A percentile compares a stretch with the other conserved stretches of the same genome.
These are phyloP conservation scores for Apteryx owenii DNA, from an alignment of 2,113 vertebrate species.

Conservation along the genomic window DNA sequence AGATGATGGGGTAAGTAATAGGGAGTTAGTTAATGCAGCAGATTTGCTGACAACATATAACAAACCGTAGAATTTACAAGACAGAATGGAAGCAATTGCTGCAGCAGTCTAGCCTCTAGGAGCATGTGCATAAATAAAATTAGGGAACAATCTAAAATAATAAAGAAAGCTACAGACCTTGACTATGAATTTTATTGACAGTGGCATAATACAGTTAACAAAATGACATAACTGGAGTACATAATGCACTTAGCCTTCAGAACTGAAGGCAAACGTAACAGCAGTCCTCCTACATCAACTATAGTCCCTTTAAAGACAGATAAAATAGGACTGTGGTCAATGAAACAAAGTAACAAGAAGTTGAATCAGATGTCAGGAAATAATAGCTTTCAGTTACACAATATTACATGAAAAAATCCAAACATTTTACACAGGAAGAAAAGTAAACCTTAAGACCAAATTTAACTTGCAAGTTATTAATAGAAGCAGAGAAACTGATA, in stretches of 20 bases:
- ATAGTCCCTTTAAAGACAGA: not conserved
- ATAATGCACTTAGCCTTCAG: not conserved
- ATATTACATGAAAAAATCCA: not conserved
- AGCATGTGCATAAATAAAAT: not conserved
- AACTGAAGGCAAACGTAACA: not conserved
- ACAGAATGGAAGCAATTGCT: not conserved
- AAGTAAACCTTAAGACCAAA: constrained; percentile 15
- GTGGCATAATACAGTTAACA: constrained; percentile 27
- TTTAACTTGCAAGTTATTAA: constrained; percentile 12
- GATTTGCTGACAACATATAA: not conserved
- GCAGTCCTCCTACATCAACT: constrained; percentile 12
- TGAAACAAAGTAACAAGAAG: not conserved
- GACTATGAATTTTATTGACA: constrained; percentile 22
- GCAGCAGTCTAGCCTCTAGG: not conserved
- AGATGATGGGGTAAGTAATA: fast-evolving
- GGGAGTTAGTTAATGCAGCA: not conserved
- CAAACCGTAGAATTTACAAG: not conserved
- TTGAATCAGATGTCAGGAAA: not conserved
- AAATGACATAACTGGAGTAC: constrained; percentile 1
- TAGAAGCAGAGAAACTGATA: not conserved
- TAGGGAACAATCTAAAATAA: constrained; percentile 37
- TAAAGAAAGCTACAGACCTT: not conserved
- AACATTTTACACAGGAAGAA: not conserved
- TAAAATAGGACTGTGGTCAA: not conserved
- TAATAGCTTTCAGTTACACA: not conserved